Evolutionary conservation across 1,140 invertebrate genomes (phyloP).

Genomic region (Drosophila teissieri): DNA sequence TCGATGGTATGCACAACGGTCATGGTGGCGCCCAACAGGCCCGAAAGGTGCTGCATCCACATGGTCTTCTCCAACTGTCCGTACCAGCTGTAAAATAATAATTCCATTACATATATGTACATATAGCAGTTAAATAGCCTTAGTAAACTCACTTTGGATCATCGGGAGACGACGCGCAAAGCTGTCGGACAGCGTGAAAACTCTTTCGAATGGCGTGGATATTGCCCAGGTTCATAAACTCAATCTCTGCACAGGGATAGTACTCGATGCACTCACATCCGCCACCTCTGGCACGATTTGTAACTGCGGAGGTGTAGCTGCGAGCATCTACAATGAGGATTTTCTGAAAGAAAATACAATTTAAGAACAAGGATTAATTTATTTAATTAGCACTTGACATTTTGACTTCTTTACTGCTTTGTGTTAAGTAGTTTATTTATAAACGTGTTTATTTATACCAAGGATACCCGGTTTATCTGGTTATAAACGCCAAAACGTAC

Average conservation of each 20-base stretch:
- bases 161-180: slow-evolving; percentile 91
- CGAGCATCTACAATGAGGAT: slow-evolving; percentile 97
- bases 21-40: slow-evolving; percentile 91
- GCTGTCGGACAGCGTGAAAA: slow-evolving; percentile 90
- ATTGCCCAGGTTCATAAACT: slow-evolving; percentile 98
- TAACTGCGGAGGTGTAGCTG: slow-evolving; percentile 97
- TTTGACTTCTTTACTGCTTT: no score
- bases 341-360: slow-evolving; percentile 86
- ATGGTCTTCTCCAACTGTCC: slow-evolving; percentile 93
- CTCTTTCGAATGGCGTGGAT: slow-evolving; percentile 97
- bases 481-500: slow-evolving; percentile 31
- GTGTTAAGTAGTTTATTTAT: no score
- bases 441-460: no score
- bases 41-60: slow-evolving; percentile 96
- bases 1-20: slow-evolving; percentile 92
- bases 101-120: no score
- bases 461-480: background rate
- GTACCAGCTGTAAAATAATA: slow-evolving; percentile 89
- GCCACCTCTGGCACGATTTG: slow-evolving; percentile 97
- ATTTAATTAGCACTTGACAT: no score
- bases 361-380: background rate
- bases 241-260: slow-evolving; percentile 96
- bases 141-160: slow-evolving; percentile 89
- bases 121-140: background rate
- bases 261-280: slow-evolving; percentile 98